A percentile compares a stretch with the other conserved stretches of the same genome.
phyloP scores from a whole-genome alignment of 2,888 invertebrate species.

The Acanthosepion pharaonis region DNA sequence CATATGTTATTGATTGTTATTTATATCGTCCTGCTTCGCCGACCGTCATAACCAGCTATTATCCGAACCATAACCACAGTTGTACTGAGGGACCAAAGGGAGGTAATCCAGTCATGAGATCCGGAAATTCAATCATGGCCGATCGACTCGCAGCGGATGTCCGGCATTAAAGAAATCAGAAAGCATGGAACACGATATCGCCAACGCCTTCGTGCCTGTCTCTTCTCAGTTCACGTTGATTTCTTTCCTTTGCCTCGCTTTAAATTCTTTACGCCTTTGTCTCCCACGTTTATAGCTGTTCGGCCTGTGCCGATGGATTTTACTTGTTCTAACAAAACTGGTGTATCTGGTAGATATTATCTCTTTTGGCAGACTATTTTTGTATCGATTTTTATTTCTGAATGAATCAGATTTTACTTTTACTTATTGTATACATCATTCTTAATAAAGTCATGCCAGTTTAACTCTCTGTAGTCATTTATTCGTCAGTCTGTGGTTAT shows the following conservation, averaged over 20 bases:
- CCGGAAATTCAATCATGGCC: slow-evolving; percentile 33
- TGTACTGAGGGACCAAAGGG: background rate
- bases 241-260: no score
- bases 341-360: no score
- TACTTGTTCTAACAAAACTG: no score
- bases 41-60: background rate
- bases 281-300: no score
- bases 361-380: no score
- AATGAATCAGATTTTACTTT: no score
- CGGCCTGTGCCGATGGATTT: no score
- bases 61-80: background rate
- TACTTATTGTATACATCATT: no score
- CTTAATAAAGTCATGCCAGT: background rate
- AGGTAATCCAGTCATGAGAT: slow-evolving; percentile 33
- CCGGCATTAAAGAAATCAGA: background rate
- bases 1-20: background rate
- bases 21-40: slow-evolving; percentile 7
- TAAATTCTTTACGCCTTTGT: no score
- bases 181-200: background rate
- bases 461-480: background rate
- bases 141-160: background rate
- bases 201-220: background rate
- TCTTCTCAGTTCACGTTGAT: background rate
- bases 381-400: no score
- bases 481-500: background rate